Base-by-base conservation (phyloP, 1,140 invertebrate species). In the Bursaphelenchus mucronatus region DNA sequence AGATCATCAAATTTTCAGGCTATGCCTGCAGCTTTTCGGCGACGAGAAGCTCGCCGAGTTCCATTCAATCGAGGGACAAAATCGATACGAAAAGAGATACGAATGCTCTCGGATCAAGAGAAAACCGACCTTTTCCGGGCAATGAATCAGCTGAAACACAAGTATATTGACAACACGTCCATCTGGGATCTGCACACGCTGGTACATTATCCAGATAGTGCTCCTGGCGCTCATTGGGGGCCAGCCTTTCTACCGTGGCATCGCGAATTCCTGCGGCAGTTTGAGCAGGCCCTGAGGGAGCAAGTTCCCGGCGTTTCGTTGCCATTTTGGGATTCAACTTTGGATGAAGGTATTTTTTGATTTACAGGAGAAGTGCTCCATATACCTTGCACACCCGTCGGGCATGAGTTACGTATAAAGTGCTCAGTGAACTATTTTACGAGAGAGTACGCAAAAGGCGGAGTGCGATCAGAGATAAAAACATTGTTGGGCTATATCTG, bases 321-420 rank as follows among this genome's bases (percentile, higher is more conserved):
- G 17, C 79, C 81, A 11, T 81, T 78, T 65, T 81, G 81, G 81
- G 80, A 82, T 61, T 81, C 79, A n/a, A 82, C 81, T 41, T 51
- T 81, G 4, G 80, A 81, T 62, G 55, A 80, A 58, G 76, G 73
- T 69, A 30, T 11, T 55, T 39, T 9, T 70, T 50, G 21, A 55
- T 49, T 58, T 45, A 7, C 6, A n/a, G n/a, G 10, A 21, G 0
- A 17, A 61, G 19, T 56, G 13, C 3, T 51, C 52, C 21, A 1
- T 8, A 39, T 10, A n/a, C n/a, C n/a, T n/a, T n/a, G n/a, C n/a
- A n/a, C n/a, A n/a, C n/a, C n/a, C n/a, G n/a, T n/a, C n/a, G n/a
- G n/a, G n/a, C n/a, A n/a, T n/a, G n/a, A n/a, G n/a, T n/a, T n/a
- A n/a, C n/a, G n/a, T n/a, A n/a, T n/a, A n/a, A n/a, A n/a, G n/a